These are phyloP conservation scores for Brachylomia viminalis DNA, from an alignment of 2,888 invertebrate genomes.

Conservation along the genomic window DNA sequence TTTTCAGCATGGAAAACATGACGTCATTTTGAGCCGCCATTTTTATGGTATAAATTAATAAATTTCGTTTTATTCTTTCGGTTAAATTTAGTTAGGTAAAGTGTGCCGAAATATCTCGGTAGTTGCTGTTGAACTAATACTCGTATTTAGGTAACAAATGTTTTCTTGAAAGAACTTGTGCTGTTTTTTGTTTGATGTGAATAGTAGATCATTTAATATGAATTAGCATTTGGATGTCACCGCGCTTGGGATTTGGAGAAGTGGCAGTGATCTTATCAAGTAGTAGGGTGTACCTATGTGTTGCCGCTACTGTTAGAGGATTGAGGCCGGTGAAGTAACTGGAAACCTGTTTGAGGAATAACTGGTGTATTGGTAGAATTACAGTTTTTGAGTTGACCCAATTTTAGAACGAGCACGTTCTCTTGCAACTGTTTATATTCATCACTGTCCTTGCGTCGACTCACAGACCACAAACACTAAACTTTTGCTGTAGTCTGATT, in stretches of 20 bases:
- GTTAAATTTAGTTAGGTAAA: slow-evolving; percentile 47
- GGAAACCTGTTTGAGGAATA: too few species aligned
- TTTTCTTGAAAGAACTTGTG: slow-evolving; percentile 20
- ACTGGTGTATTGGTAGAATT: too few species aligned
- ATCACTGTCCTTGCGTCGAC: too few species aligned
- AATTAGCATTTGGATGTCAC: not conserved
- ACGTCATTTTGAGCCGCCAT: slow-evolving; percentile 56
- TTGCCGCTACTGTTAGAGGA: too few species aligned
- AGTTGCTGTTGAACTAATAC: slow-evolving; percentile 21
- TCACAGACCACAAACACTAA: too few species aligned
- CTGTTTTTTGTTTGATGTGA: slow-evolving; percentile 5
- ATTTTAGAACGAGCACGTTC: too few species aligned
- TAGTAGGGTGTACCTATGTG: not conserved
- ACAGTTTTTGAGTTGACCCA: too few species aligned
- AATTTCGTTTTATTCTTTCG: slow-evolving; percentile 48
- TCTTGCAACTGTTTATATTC: too few species aligned
- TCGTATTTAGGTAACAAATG: slow-evolving; percentile 4
- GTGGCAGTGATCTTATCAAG: not conserved
- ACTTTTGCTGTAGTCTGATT: too few species aligned
- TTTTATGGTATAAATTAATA: slow-evolving; percentile 50
- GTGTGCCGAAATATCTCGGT: slow-evolving; percentile 22
- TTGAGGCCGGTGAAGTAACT: too few species aligned
- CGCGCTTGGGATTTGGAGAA: too few species aligned
- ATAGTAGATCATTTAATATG: not conserved
- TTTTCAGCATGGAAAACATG: slow-evolving; percentile 64